A percentile compares a stretch with the other conserved stretches of the same genome.
Evolutionary conservation across 2,888 invertebrate species (phyloP).

Genomic region (Gari tellinella): DNA sequence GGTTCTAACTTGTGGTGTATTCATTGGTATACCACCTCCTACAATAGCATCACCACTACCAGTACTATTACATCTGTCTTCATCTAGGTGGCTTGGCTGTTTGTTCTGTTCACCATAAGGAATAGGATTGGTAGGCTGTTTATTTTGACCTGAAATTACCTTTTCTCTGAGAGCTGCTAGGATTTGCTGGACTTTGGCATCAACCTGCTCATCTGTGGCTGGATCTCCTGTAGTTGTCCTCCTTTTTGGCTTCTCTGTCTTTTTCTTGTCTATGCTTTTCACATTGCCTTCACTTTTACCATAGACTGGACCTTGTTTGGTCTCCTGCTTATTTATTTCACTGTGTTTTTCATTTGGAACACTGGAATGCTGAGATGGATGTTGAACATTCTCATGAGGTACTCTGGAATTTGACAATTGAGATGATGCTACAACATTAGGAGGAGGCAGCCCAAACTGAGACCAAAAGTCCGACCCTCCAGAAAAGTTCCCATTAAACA

Average conservation of each 20-base stretch:
- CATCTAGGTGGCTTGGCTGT: no score
- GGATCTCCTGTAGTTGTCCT: slow-evolving; percentile 35
- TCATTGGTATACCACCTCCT: no score
- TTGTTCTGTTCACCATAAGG: no score
- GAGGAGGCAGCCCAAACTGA: slow-evolving; percentile 37
- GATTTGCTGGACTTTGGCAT: slow-evolving; percentile 58
- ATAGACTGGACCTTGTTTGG: neutral
- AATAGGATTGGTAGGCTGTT: no score
- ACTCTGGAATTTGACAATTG: no score
- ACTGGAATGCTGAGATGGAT: neutral
- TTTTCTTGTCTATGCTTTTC: slow-evolving; percentile 9
- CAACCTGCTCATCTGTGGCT: slow-evolving; percentile 44
- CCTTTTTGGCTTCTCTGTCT: slow-evolving; percentile 11
- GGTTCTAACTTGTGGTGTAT: no score
- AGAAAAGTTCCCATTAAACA: neutral
- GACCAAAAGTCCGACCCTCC: slow-evolving; percentile 38
- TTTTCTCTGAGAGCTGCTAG: slow-evolving; percentile 51
- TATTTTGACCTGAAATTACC: slow-evolving; percentile 1
- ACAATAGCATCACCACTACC: no score
- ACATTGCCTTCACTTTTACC: neutral
- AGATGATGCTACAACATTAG: slow-evolving; percentile 3
- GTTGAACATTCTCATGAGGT: neutral
- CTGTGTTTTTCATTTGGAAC: neutral
- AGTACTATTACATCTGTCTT: no score
- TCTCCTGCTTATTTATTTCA: neutral